Percentiles rank a stretch among this genome's conserved stretches.
Conservation (phyloP, 2,113 vertebrate genomes). For the Hymenochirus boettgeri region DNA sequence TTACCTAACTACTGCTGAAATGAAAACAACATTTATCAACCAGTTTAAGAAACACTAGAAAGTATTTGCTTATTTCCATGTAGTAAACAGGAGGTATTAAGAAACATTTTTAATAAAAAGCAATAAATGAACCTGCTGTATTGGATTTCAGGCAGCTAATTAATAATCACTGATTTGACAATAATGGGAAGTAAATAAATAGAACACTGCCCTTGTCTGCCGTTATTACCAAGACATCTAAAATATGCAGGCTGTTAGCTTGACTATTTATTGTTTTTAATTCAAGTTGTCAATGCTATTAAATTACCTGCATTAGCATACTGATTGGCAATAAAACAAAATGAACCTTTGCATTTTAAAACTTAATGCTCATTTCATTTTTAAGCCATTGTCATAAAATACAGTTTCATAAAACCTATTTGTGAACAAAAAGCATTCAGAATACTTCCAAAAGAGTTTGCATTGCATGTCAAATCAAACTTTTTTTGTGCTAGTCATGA, state of each 20-base stretch:
- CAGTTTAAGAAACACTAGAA: conserved; percentile 44
- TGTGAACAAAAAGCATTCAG: neutral
- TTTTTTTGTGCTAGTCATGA: conserved; percentile 12
- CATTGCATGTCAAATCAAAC: conserved; percentile 8
- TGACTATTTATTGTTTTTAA: conserved; percentile 48
- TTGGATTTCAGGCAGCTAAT: conserved; percentile 48
- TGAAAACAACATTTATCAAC: conserved; percentile 28
- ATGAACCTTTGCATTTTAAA: conserved; percentile 38
- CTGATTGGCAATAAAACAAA: conserved; percentile 51
- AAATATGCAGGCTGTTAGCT: conserved; percentile 51
- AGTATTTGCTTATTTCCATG: conserved; percentile 41
- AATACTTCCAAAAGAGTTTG: conserved; percentile 6
- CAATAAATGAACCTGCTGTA: conserved; percentile 48
- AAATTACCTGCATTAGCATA: conserved; percentile 52
- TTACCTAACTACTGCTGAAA: too few relatives aligned
- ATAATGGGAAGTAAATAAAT: conserved; percentile 56
- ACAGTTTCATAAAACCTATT: conserved; percentile 1
- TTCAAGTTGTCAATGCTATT: conserved; percentile 53
- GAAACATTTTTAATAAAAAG: conserved; percentile 51
- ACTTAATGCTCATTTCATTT: conserved; percentile 13
- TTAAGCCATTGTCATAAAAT: conserved; percentile 20
- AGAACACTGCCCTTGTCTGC: conserved; percentile 47
- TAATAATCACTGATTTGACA: conserved; percentile 63
- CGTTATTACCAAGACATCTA: conserved; percentile 53
- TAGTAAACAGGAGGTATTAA: conserved; percentile 40